Conservation (phyloP, 2,888 invertebrate species). For the Crepidodera aurea region DNA sequence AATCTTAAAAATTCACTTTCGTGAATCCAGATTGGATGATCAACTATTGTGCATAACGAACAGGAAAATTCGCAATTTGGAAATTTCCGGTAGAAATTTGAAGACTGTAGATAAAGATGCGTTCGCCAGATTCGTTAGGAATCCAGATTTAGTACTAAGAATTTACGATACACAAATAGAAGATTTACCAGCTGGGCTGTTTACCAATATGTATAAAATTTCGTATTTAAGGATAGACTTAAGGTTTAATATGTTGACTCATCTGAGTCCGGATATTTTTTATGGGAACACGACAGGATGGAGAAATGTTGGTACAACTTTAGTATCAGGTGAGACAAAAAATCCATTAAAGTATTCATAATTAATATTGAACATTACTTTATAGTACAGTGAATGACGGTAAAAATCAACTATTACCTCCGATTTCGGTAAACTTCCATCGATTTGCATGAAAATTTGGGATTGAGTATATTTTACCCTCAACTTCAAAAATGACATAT, state of each 20-base stretch:
- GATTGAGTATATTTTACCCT: too few species aligned
- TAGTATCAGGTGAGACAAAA: constrained; percentile 75
- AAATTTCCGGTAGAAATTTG: constrained; percentile 79
- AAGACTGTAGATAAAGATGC: constrained; percentile 80
- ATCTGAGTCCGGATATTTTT: constrained; percentile 83
- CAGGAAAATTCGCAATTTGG: constrained; percentile 79
- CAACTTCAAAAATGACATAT: too few species aligned
- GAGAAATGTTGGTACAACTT: constrained; percentile 87
- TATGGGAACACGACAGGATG: constrained; percentile 87
- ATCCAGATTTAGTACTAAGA: constrained; percentile 78
- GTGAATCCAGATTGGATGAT: constrained; percentile 75
- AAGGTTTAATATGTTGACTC: constrained; percentile 80
- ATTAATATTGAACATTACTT: too few species aligned
- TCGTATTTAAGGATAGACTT: constrained; percentile 85
- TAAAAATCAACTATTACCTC: too few species aligned
- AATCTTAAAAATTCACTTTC: constrained; percentile 78
- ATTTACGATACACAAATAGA: constrained; percentile 81
- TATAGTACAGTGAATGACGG: too few species aligned
- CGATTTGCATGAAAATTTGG: too few species aligned
- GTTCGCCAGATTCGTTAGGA: constrained; percentile 76
- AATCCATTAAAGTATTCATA: not conserved
- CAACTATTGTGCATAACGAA: constrained; percentile 81
- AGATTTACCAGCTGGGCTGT: constrained; percentile 81
- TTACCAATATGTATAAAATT: constrained; percentile 78
- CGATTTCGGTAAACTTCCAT: too few species aligned